Conservation (phyloP, 2,888 invertebrate species). For the Rapana venosa region DNA sequence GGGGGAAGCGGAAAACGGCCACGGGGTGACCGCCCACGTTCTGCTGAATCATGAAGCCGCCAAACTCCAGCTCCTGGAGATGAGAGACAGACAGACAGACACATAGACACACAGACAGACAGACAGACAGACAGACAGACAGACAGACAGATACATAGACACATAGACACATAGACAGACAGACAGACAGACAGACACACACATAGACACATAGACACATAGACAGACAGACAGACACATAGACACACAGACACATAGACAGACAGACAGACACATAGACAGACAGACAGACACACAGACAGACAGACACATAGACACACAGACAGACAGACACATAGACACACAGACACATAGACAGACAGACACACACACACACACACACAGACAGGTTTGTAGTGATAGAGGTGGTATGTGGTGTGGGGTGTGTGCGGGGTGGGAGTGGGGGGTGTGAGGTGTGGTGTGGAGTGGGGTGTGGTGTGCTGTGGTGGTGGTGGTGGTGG, state of each 20-base stretch:
- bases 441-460: too few species aligned
- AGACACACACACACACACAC: background rate
- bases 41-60: conserved; percentile 76
- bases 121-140: background rate
- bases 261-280: conserved; percentile 1
- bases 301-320: conserved; percentile 6
- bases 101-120: background rate
- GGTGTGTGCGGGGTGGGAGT: too few species aligned
- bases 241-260: too few species aligned
- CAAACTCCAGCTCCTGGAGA: conserved; percentile 74
- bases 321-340: conserved; percentile 1
- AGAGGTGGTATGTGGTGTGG: too few species aligned
- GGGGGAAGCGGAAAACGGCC: conserved; percentile 77
- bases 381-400: too few species aligned
- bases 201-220: too few species aligned
- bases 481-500: background rate
- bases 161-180: background rate
- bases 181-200: too few species aligned
- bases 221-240: conserved; percentile 6
- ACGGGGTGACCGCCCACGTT: conserved; percentile 77
- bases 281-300: too few species aligned
- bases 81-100: background rate
- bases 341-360: too few species aligned
- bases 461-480: too few species aligned
- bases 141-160: background rate